Percentiles rank a stretch among this genome's conserved stretches.
Evolutionary conservation across 2,113 vertebrate genomes (phyloP).

Genomic region (Oreochromis aureus): DNA sequence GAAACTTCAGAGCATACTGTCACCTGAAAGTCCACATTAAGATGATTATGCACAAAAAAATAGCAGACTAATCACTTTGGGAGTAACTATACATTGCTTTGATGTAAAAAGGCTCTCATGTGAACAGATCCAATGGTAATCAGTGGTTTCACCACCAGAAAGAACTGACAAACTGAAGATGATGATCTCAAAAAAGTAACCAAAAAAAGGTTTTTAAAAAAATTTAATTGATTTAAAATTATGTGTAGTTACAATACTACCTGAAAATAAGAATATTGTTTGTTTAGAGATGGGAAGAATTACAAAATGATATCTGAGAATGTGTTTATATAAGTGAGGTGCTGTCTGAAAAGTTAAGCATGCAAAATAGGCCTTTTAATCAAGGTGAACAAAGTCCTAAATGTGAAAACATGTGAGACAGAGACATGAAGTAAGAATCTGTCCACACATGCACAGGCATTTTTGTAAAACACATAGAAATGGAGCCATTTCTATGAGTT

Average conservation of each 20-base stretch:
- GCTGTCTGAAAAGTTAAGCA: neutral
- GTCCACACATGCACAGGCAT: rapidly evolving
- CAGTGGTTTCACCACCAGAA: neutral
- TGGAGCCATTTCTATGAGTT: neutral
- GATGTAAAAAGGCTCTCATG: neutral
- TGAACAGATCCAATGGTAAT: neutral
- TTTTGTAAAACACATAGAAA: neutral
- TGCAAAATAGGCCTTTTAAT: neutral
- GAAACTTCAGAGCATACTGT: neutral
- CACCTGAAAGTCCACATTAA: neutral
- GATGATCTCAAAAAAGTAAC: neutral
- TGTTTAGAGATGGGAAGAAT: neutral
- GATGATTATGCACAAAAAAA: neutral
- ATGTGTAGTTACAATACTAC: neutral
- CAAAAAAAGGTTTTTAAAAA: rapidly evolving
- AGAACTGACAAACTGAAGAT: neutral
- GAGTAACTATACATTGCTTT: neutral
- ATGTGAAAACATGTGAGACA: neutral
- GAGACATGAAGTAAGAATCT: neutral
- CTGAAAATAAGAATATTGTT: neutral
- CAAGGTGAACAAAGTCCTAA: neutral
- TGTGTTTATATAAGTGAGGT: neutral
- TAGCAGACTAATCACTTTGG: neutral
- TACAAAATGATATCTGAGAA: neutral
- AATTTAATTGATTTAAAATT: neutral